Evolutionary conservation across 2,113 vertebrate species (phyloP).

Genomic region (Pseudonaja textilis): DNA sequence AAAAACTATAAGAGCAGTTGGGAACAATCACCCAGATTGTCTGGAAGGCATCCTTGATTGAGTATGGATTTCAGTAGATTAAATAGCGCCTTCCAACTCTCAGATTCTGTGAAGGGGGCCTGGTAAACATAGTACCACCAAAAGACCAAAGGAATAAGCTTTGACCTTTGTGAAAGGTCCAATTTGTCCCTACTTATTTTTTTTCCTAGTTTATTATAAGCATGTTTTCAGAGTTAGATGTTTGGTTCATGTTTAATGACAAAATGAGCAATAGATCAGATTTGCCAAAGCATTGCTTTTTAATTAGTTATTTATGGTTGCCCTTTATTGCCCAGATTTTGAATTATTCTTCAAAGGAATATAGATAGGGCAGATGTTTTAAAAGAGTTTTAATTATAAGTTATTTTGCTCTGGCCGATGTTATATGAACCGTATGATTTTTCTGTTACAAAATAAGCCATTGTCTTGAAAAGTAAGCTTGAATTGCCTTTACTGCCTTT

Average conservation of each 20-base stretch:
- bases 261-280: conserved; percentile 22
- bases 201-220: conserved; percentile 43
- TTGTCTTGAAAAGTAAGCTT: not conserved
- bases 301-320: conserved; percentile 22
- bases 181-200: conserved; percentile 18
- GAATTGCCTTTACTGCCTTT: not conserved
- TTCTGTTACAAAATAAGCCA: not conserved
- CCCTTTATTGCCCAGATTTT: conserved; percentile 20
- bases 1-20: not conserved
- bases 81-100: not conserved
- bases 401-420: not conserved
- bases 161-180: conserved; percentile 21
- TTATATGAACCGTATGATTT: not conserved
- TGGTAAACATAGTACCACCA: not conserved
- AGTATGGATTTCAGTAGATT: not conserved
- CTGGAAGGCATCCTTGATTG: not conserved
- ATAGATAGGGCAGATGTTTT: not conserved
- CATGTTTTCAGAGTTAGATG: conserved; percentile 45
- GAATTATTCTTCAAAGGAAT: not conserved
- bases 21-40: not conserved
- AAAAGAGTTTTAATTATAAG: not conserved
- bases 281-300: conserved; percentile 34
- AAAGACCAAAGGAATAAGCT: conserved; percentile 37
- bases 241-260: conserved; percentile 39
- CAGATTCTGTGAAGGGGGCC: not conserved